Conservation (phyloP, 1,140 invertebrate genomes). For the Babylonia areolata region DNA sequence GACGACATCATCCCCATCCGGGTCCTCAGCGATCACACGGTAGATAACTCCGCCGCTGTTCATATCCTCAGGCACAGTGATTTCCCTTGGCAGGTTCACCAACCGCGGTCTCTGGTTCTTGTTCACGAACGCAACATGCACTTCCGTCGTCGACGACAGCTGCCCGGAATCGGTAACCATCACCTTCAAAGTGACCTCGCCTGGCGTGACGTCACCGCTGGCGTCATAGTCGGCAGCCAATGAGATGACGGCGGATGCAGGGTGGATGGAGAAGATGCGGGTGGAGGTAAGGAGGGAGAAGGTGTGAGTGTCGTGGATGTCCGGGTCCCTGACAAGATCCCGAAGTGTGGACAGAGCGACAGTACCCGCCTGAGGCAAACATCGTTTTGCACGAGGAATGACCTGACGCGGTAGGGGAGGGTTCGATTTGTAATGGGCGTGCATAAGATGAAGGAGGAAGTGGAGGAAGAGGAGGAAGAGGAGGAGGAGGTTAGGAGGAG, state of each 20-base stretch:
- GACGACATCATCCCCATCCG: not conserved
- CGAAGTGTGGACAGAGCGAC: not conserved
- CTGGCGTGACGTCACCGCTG: not conserved
- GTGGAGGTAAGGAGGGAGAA: not conserved
- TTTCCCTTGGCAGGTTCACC: conserved; percentile 1
- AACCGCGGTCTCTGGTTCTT: not conserved
- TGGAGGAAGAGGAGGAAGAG: too few relatives aligned
- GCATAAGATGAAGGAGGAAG: too few relatives aligned
- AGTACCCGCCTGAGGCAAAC: not conserved
- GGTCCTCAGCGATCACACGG: not conserved
- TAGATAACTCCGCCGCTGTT: not conserved
- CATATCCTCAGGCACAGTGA: not conserved
- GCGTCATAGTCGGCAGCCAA: not conserved
- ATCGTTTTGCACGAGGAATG: too few relatives aligned
- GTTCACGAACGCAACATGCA: not conserved
- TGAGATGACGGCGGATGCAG: not conserved
- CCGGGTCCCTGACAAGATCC: not conserved
- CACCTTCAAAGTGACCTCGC: not conserved
- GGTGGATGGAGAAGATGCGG: not conserved
- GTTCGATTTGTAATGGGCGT: too few relatives aligned
- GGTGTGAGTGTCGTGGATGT: not conserved
- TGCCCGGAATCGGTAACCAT: not conserved
- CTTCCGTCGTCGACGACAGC: not conserved
- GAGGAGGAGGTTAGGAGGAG: too few relatives aligned
- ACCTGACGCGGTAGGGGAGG: too few relatives aligned